Conservation (phyloP, 2,888 invertebrate species). For the Pedicia rivosa region DNA sequence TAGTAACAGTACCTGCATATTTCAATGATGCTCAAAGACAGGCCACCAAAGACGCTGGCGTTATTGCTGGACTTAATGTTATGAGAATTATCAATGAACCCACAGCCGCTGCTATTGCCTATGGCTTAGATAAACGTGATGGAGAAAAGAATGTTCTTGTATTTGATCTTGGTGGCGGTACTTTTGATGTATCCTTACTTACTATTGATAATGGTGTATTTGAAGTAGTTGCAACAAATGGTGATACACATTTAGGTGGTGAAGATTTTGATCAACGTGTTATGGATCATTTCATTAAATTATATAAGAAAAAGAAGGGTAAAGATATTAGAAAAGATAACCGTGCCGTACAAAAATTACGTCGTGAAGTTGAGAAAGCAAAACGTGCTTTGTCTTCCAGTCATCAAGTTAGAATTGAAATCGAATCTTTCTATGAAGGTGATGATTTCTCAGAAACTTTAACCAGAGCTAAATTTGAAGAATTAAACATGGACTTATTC, state of each 20-base stretch:
- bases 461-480: conserved; percentile 97
- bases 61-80: conserved; percentile 51
- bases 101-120: conserved; percentile 93
- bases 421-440: conserved; percentile 95
- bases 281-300: conserved; percentile 97
- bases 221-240: conserved; percentile 49
- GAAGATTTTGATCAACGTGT: conserved; percentile 98
- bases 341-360: conserved; percentile 87
- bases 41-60: conserved; percentile 97
- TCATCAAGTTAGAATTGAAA: conserved; percentile 95
- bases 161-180: conserved; percentile 98
- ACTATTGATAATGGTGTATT: conserved; percentile 99
- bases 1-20: conserved; percentile 55
- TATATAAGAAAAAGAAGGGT: conserved; percentile 98
- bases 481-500: conserved; percentile 87
- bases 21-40: conserved; percentile 99
- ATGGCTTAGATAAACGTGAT: conserved; percentile 91
- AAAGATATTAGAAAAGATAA: conserved; percentile 92
- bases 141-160: conserved; percentile 97
- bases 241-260: conserved; percentile 95
- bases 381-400: conserved; percentile 83
- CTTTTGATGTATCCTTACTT: conserved; percentile 94
- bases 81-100: conserved; percentile 92
- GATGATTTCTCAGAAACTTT: conserved; percentile 97
- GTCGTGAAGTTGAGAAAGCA: conserved; percentile 95